Conservation (phyloP, 2,113 vertebrate genomes). For the Misgurnus mizolepis region DNA sequence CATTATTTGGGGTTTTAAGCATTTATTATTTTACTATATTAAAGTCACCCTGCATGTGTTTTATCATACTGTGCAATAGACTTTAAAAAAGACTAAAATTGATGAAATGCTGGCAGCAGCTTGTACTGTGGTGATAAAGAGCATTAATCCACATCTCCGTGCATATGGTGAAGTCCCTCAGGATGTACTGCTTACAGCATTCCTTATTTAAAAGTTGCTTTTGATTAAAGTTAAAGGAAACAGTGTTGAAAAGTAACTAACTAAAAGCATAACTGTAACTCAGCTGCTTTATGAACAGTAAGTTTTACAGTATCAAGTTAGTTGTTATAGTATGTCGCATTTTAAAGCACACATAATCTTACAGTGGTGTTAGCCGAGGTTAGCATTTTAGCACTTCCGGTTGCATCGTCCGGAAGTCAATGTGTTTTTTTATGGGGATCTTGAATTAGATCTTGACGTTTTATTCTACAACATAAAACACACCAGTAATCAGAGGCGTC, state of each 20-base stretch:
- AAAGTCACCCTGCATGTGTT: background rate
- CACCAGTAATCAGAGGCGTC: too few relatives aligned
- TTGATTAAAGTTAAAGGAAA: background rate
- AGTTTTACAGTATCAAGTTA: background rate
- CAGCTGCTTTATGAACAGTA: background rate
- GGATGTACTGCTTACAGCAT: background rate
- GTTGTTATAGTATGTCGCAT: too few relatives aligned
- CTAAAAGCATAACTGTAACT: background rate
- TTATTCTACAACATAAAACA: too few relatives aligned
- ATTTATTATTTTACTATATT: background rate
- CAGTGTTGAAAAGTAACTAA: background rate
- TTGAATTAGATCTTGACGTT: too few relatives aligned
- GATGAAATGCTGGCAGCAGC: background rate
- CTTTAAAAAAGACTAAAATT: background rate
- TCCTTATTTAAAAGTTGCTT: background rate
- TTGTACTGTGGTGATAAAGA: slow-evolving; percentile 5
- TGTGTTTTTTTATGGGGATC: too few relatives aligned
- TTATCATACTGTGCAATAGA: background rate
- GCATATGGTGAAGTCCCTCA: background rate
- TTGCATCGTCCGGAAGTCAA: too few relatives aligned
- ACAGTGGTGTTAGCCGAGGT: too few relatives aligned
- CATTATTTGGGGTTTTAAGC: background rate
- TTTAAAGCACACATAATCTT: too few relatives aligned
- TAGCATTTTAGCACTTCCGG: too few relatives aligned
- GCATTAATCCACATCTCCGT: background rate